Evolutionary conservation across 1,140 invertebrate species (phyloP), one percentile per base, ranked within the genome.

Genomic region (Scaptomyza graminum): DNA sequence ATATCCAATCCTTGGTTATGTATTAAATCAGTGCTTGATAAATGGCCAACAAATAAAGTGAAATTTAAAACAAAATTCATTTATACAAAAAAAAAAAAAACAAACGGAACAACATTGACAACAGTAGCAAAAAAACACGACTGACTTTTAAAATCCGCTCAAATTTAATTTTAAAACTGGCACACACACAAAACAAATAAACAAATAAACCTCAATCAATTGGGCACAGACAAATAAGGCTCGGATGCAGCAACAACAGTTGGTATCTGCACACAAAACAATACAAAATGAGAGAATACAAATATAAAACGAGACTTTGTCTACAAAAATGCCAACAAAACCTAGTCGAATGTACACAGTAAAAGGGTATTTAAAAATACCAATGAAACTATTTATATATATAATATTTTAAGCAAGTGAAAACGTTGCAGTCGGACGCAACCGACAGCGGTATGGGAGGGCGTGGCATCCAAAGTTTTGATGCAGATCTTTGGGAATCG

Each of bases 111-210:
- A 34, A 34, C 31, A 34, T 34, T 50, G 59, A 15, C 9, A 66
- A 44, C 4, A n/a, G 15, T 9, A 13, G n/a, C 44, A 6, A n/a
- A 57, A 60, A 60, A 71, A 61, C 22, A 7, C 6, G 31, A 22
- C 61, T 84, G 81, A 70, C 81, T 84, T 84, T 84, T 84, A 84
- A 84, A 84, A 85, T 71, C 73, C 73, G 54, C 69, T 70, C 73
- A 84, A 80, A 84, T 85, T 84, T 84, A 84, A 84, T 84, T 84
- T 76, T 84, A 84, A 84, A 83, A 76, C 37, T 60, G 34, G 25
- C 57, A 59, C 72, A 65, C 54, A 68, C 55, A 65, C 31, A 68
- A 44, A 57, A 28, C 25, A 57, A 46, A 57, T 15, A 44, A 22
- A 76, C 76, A 76, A 79, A 79, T 76, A 84, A 73, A 65, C 64